A percentile compares a stretch with the other conserved stretches of the same genome.
Evolutionary conservation across 2,888 invertebrate genomes (phyloP).

Genomic region (Noctua janthe): DNA sequence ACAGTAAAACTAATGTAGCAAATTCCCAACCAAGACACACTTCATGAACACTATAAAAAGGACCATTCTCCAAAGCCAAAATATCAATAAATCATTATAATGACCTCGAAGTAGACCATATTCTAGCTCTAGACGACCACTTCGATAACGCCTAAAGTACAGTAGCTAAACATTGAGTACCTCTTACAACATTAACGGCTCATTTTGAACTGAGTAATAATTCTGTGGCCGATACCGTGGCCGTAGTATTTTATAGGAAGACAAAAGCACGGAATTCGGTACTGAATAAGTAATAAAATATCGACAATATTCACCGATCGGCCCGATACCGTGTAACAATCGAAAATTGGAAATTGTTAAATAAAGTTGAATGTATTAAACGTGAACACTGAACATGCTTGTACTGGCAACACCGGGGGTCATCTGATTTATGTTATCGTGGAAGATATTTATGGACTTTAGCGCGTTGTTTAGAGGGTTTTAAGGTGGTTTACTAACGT

Average conservation of each 20-base stretch:
- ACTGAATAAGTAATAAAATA: conserved; percentile 70
- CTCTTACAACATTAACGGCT: conserved; percentile 76
- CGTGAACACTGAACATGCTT: conserved; percentile 51
- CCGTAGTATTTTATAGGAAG: conserved; percentile 71
- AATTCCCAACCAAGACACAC: conserved; percentile 20
- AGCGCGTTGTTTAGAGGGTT: conserved; percentile 5
- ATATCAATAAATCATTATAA: conserved; percentile 53
- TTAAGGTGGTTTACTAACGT: background rate
- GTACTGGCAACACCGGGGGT: conserved; percentile 21
- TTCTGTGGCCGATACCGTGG: conserved; percentile 43
- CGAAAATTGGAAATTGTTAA: conserved; percentile 59
- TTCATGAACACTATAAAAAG: conserved; percentile 27
- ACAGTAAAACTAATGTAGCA: conserved; percentile 25
- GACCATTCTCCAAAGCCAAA: conserved; percentile 30
- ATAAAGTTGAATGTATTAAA: conserved; percentile 52
- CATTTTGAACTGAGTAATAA: conserved; percentile 72
- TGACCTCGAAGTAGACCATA: conserved; percentile 30
- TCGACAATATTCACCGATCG: conserved; percentile 54
- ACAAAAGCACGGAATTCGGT: conserved; percentile 68
- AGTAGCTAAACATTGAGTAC: conserved; percentile 64
- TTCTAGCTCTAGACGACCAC: conserved; percentile 32
- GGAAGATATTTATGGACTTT: conserved; percentile 27
- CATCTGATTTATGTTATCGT: conserved; percentile 48
- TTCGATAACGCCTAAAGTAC: conserved; percentile 51
- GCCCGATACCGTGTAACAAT: conserved; percentile 54